These are phyloP conservation scores for Brachionus manjavacas DNA, from an alignment of 1,140 invertebrate genomes.

Conservation along the genomic window DNA sequence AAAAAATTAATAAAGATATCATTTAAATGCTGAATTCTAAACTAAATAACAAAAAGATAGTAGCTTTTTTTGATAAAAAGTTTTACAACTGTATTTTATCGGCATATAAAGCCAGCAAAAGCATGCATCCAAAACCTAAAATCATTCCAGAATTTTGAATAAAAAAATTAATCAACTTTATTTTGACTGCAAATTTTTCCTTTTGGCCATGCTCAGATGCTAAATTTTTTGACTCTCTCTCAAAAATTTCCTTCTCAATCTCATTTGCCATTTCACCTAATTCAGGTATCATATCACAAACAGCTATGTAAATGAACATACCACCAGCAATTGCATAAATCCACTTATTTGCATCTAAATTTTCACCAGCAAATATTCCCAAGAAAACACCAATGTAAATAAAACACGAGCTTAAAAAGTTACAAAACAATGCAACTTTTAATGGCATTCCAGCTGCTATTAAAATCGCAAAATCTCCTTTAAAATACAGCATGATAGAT, in stretches of 20 bases:
- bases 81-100: background rate
- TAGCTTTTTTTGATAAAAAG: background rate
- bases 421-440: slow-evolving; percentile 65
- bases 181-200: slow-evolving; percentile 6
- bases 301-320: slow-evolving; percentile 66
- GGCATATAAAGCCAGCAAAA: background rate
- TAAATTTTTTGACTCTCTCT: background rate
- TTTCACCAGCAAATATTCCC: slow-evolving; percentile 58
- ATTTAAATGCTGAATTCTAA: background rate
- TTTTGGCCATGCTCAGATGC: background rate
- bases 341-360: slow-evolving; percentile 62
- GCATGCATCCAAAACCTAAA: background rate
- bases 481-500: background rate
- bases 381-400: slow-evolving; percentile 66
- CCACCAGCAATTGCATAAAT: slow-evolving; percentile 64
- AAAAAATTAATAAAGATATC: background rate
- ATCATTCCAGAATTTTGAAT: slow-evolving; percentile 29
- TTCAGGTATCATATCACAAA: slow-evolving; percentile 61
- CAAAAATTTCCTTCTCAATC: slow-evolving; percentile 20
- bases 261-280: background rate
- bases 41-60: background rate
- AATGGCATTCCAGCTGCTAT: slow-evolving; percentile 62
- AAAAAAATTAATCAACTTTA: slow-evolving; percentile 5
- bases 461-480: slow-evolving; percentile 69
- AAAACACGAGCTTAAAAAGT: slow-evolving; percentile 66